phyloP scores from a whole-genome alignment of 2,797 vertebrate genomes.

The Ataeniobius toweri region DNA sequence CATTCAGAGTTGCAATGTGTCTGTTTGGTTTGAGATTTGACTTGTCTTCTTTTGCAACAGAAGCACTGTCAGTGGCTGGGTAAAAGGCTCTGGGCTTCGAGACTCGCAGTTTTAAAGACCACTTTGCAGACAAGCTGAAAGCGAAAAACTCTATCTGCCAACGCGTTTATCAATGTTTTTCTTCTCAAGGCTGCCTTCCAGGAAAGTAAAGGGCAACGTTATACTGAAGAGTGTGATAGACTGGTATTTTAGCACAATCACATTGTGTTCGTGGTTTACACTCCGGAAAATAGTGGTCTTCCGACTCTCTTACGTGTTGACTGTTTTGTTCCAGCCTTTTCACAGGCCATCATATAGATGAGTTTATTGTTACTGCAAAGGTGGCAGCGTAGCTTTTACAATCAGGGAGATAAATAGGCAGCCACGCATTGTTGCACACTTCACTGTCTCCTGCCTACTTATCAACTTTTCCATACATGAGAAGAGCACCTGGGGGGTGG shows the following conservation, averaged over 20 bases:
- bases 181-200: conserved; percentile 35
- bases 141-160: conserved; percentile 37
- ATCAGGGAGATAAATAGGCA: conserved; percentile 21
- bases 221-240: conserved; percentile 47
- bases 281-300: conserved; percentile 44
- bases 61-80: conserved; percentile 39
- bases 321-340: conserved; percentile 34
- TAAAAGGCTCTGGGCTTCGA: conserved; percentile 44
- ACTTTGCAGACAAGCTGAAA: conserved; percentile 54
- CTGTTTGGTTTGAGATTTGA: conserved; percentile 57
- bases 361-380: conserved; percentile 44
- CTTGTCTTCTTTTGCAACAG: conserved; percentile 40
- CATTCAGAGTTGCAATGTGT: conserved; percentile 33
- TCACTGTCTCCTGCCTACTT: conserved; percentile 48
- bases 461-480: conserved; percentile 53
- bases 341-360: conserved; percentile 49
- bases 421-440: conserved; percentile 36
- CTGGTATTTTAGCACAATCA: conserved; percentile 39
- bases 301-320: conserved; percentile 31
- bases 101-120: conserved; percentile 49
- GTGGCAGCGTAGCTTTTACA: conserved; percentile 32
- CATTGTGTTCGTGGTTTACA: conserved; percentile 41
- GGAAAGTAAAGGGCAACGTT: conserved; percentile 40
- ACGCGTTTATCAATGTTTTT: conserved; percentile 50
- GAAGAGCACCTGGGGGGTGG: conserved; percentile 18